phyloP scores from a whole-genome alignment of 1,140 invertebrate genomes.

The Hermetia illucens region DNA sequence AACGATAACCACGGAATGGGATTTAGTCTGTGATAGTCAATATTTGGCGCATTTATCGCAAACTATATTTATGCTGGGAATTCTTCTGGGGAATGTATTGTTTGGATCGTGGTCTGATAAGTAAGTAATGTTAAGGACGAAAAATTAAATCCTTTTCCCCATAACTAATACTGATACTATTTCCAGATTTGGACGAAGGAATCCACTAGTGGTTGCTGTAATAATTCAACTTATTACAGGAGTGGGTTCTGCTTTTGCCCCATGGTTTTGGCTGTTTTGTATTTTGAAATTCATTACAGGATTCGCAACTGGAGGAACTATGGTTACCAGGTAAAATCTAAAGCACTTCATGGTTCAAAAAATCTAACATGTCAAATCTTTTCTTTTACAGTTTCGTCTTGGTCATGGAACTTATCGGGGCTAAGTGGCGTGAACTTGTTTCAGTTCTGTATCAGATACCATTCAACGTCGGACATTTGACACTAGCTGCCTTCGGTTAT shows the following conservation, averaged over 20 bases:
- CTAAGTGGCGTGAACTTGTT: not conserved
- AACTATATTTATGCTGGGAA: not conserved
- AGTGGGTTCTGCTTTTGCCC: not conserved
- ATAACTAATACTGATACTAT: not conserved
- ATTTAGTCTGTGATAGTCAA: not conserved
- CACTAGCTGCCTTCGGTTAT: not conserved
- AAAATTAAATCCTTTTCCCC: not conserved
- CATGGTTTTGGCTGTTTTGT: not conserved
- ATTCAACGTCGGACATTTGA: not conserved
- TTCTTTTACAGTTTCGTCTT: too few relatives aligned
- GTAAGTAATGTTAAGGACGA: not conserved
- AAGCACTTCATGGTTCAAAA: too few relatives aligned
- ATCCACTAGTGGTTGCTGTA: not conserved
- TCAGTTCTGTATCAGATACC: not conserved
- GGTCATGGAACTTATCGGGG: not conserved
- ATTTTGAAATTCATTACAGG: not conserved
- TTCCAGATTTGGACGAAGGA: not conserved
- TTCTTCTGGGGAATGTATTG: not conserved
- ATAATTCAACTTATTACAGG: not conserved
- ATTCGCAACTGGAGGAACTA: not conserved
- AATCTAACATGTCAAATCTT: too few relatives aligned
- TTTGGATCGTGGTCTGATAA: not conserved
- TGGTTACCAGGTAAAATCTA: not conserved
- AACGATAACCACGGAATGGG: not conserved
- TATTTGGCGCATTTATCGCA: not conserved